Percentiles rank a stretch among this genome's conserved stretches.
Conservation (phyloP, 2,888 invertebrate genomes). For the Phortica magna region DNA sequence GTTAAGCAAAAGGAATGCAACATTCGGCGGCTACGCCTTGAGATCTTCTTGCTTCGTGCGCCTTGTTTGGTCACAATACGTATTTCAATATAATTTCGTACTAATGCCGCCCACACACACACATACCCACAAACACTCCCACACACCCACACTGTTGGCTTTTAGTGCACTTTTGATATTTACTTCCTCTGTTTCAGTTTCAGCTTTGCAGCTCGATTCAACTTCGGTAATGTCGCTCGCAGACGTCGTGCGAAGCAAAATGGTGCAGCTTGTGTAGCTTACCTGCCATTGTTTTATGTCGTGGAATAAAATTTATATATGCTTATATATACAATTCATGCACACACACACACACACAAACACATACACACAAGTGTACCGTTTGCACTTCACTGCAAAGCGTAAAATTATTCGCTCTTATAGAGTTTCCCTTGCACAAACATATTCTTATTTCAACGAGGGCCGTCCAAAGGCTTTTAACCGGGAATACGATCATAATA, state of each 20-base stretch:
- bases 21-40: background rate
- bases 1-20: slow-evolving; percentile 16
- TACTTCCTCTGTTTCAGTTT: slow-evolving; percentile 7
- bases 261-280: background rate
- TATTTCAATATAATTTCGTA: slow-evolving; percentile 17
- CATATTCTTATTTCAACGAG: background rate
- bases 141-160: background rate
- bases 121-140: background rate
- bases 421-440: too few species aligned
- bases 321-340: background rate
- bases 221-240: slow-evolving; percentile 25
- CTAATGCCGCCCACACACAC: background rate
- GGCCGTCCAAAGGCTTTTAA: too few species aligned
- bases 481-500: too few species aligned
- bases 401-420: too few species aligned
- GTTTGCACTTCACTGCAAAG: too few species aligned
- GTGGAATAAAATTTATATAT: background rate
- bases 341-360: background rate
- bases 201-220: background rate
- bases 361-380: background rate
- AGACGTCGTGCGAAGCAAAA: slow-evolving; percentile 2
- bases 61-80: background rate
- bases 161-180: slow-evolving; percentile 28
- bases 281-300: slow-evolving; percentile 10
- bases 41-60: slow-evolving; percentile 3